These are phyloP conservation scores for Artibeus lituratus DNA, from an alignment of 2,797 vertebrate species.

Conservation along the genomic window DNA sequence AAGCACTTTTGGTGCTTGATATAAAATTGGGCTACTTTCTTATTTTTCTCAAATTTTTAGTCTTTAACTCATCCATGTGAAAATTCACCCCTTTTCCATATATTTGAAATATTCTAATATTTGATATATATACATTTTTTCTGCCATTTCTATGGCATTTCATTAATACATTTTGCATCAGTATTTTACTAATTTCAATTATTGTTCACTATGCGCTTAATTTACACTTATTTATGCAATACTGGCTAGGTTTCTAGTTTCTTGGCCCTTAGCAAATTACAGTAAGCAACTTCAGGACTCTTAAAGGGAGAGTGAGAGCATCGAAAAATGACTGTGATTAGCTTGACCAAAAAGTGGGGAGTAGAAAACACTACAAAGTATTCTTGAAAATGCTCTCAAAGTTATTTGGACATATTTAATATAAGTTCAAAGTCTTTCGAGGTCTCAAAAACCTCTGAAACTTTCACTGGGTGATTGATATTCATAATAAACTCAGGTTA, in stretches of 20 bases:
- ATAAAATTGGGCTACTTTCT: neutral
- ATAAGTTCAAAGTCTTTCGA: neutral
- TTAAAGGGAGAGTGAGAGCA: neutral
- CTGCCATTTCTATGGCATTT: neutral
- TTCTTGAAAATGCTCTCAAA: neutral
- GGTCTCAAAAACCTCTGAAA: neutral
- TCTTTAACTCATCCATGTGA: neutral
- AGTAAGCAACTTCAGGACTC: neutral
- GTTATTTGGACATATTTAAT: neutral
- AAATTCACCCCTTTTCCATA: neutral
- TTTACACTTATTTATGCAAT: neutral
- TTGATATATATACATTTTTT: neutral
- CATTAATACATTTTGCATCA: neutral
- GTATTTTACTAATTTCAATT: neutral
- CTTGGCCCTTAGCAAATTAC: neutral
- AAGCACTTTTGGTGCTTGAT: neutral
- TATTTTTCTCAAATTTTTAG: neutral
- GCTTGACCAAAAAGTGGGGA: neutral
- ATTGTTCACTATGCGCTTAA: neutral
- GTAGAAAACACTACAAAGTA: neutral
- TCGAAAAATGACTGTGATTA: neutral
- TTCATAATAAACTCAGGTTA: neutral
- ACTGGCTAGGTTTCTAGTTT: neutral
- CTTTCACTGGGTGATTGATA: neutral
- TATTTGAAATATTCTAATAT: conserved; percentile 4